phyloP scores from a whole-genome alignment of 2,113 vertebrate species.

The Suricata suricatta region DNA sequence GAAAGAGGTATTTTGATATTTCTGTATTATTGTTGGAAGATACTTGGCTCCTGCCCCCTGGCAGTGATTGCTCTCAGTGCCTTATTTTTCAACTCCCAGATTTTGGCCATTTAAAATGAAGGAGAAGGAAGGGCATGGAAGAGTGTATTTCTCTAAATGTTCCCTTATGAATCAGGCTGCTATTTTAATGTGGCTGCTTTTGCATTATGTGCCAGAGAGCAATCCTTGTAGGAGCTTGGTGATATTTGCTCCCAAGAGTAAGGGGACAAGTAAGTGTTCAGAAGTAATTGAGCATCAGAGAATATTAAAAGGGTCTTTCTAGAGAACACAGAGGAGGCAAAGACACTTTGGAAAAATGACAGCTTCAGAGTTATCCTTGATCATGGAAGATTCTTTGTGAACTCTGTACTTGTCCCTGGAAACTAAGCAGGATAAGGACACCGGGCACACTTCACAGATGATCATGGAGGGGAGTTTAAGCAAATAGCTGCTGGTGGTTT shows the following conservation, averaged over 20 bases:
- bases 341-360: background rate
- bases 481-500: background rate
- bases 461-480: background rate
- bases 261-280: background rate
- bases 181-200: background rate
- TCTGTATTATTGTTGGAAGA: conserved; percentile 66
- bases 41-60: background rate
- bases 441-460: no score
- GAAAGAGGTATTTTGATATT: conserved; percentile 50
- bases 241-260: background rate
- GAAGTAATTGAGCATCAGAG: background rate
- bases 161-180: background rate
- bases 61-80: background rate
- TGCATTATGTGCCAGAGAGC: background rate
- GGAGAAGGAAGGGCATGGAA: background rate
- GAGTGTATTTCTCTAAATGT: background rate
- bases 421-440: background rate
- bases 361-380: background rate
- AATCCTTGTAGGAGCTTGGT: background rate
- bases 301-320: background rate
- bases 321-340: background rate
- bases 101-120: conserved; percentile 28
- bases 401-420: background rate
- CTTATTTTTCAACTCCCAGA: background rate
- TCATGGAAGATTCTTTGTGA: background rate